Base-by-base conservation (phyloP, 2,797 vertebrate genomes). In the Macrochelys suwanniensis region DNA sequence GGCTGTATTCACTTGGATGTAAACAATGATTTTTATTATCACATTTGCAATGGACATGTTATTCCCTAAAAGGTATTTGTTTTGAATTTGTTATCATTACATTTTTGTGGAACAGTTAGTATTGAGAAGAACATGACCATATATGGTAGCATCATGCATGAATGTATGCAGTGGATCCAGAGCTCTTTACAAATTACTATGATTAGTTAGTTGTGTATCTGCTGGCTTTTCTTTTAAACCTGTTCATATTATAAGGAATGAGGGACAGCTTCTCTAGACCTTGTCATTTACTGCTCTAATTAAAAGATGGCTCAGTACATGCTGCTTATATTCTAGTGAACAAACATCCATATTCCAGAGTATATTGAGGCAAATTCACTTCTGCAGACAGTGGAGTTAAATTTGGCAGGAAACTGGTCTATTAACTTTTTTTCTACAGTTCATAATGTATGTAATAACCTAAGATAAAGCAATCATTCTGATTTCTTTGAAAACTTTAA, bases 11-110 rank as follows among this genome's bases (percentile, higher is more conserved):
- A 0, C 92, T 79, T 19, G 50, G 87, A 92, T 80, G 65, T 97
- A 97, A 98, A 95, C 95, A 91, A 10, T 90, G 82, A 90, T 88
- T 98, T 98, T 97, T 96, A 97, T 97, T 97, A 95, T 97, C 96
- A 89, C 95, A 82, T 97, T 98, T 95, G 98, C 98, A 97, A 97
- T 97, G 98, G 98, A 98, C 98, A 98, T 97, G 95, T 98, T 98
- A 98, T 99, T 99, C 99, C 99, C 99, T 99, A 99, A 99, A 99
- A 99, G 99, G 99, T 98, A 99, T 99, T 99, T 99, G 99, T 99
- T 99, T 99, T 99, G 99, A 98, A 98, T 99, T 98, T 98, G 98
- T 98, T 99, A 98, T 99, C 98, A 98, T 98, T 98, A 98, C 98
- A 99, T 99, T 99, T 99, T 99, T 98, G 96, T 85, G 97, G 97